phyloP scores from a whole-genome alignment of 2,888 invertebrate genomes.

The Nemurella pictetii region DNA sequence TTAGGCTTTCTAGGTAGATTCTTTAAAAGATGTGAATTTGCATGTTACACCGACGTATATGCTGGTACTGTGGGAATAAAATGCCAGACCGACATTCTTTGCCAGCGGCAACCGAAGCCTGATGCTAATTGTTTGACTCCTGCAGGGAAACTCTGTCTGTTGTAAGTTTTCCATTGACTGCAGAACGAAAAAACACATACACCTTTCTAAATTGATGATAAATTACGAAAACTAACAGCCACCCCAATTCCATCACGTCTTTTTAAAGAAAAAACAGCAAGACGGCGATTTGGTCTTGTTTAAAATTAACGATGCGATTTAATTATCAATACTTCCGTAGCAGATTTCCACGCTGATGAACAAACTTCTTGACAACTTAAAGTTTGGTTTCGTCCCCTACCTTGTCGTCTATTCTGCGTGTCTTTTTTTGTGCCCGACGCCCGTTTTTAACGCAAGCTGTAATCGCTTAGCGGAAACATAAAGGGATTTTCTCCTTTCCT shows the following conservation, averaged over 20 bases:
- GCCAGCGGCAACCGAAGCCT: too few species aligned
- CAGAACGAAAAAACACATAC: neutral
- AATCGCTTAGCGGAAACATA: neutral
- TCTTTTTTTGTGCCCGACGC: neutral
- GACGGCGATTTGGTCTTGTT: neutral
- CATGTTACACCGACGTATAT: too few species aligned
- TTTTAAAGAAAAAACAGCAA: neutral
- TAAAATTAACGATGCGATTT: neutral
- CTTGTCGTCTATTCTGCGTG: neutral
- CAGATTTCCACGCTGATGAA: neutral
- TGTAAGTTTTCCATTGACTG: too few species aligned
- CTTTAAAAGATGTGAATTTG: too few species aligned
- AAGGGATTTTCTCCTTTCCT: neutral
- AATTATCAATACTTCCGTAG: neutral
- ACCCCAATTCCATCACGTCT: neutral
- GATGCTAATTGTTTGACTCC: too few species aligned
- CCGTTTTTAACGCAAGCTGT: neutral
- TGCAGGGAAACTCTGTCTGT: too few species aligned
- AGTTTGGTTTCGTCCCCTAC: neutral
- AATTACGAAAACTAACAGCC: neutral
- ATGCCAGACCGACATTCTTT: too few species aligned
- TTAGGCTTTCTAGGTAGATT: too few species aligned
- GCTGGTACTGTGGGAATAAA: too few species aligned
- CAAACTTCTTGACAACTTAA: neutral
- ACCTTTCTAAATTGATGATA: neutral